Evolutionary conservation across 2,113 vertebrate genomes (phyloP).

Genomic region (Sinocyclocheilus grahami): DNA sequence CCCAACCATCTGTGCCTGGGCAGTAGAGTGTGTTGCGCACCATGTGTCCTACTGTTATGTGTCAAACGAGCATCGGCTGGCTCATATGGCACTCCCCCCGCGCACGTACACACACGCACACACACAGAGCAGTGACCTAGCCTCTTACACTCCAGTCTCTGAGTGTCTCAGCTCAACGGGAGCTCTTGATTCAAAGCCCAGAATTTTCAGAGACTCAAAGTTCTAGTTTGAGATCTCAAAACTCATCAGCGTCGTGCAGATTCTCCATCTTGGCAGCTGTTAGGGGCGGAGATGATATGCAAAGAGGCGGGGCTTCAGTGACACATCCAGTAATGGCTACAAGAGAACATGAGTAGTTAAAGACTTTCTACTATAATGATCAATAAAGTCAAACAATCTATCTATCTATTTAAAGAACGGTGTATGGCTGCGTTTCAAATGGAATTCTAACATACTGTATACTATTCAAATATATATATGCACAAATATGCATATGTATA

Average conservation of each 20-base stretch:
- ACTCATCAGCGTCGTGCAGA: background rate
- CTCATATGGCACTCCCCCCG: slow-evolving; percentile 37
- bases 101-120: slow-evolving; percentile 18
- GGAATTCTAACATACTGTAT: background rate
- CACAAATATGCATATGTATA: too few relatives aligned
- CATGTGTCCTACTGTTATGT: slow-evolving; percentile 44
- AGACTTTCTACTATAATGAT: background rate
- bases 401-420: background rate
- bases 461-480: too few relatives aligned
- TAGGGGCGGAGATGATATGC: background rate
- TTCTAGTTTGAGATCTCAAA: background rate
- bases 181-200: slow-evolving; percentile 28
- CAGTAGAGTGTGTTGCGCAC: slow-evolving; percentile 51
- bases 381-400: background rate
- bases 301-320: background rate
- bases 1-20: slow-evolving; percentile 46
- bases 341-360: background rate
- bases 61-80: slow-evolving; percentile 43
- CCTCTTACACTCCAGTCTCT: slow-evolving; percentile 15
- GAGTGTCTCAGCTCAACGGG: slow-evolving; percentile 30
- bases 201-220: slow-evolving; percentile 9
- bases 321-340: background rate
- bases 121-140: slow-evolving; percentile 23
- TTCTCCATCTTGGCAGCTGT: background rate
- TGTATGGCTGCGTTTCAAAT: background rate